phyloP scores from a whole-genome alignment of 1,140 invertebrate genomes.

The Megathymus violae region DNA sequence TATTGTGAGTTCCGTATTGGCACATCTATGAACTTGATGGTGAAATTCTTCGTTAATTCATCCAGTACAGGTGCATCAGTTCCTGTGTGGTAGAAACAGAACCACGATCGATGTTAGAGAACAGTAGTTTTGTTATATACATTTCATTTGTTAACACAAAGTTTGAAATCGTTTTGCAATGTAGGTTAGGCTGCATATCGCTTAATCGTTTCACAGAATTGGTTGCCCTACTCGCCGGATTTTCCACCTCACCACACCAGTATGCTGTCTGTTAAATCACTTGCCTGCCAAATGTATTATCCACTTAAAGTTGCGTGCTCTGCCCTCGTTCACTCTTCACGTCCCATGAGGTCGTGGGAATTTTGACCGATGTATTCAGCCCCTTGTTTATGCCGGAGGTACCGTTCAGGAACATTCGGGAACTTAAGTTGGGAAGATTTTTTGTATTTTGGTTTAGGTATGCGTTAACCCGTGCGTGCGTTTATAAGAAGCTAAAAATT shows the following conservation, averaged over 20 bases:
- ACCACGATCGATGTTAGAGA: too few relatives aligned
- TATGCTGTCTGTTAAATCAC: neutral
- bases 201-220: neutral
- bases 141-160: too few relatives aligned
- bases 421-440: neutral
- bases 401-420: neutral
- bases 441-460: neutral
- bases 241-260: conserved; percentile 4
- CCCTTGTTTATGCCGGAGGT: neutral
- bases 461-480: neutral
- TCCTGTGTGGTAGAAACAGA: too few relatives aligned
- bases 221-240: conserved; percentile 8
- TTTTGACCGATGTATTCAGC: neutral
- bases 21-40: too few relatives aligned
- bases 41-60: too few relatives aligned
- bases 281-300: neutral
- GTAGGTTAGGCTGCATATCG: too few relatives aligned
- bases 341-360: conserved; percentile 14
- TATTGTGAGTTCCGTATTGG: too few relatives aligned
- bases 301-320: conserved; percentile 9
- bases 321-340: neutral
- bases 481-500: too few relatives aligned
- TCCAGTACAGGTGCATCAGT: too few relatives aligned
- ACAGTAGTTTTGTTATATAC: too few relatives aligned
- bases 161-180: too few relatives aligned